Evolutionary conservation across 2,888 invertebrate genomes (phyloP).

Genomic region (Andrena chrysosceles): DNA sequence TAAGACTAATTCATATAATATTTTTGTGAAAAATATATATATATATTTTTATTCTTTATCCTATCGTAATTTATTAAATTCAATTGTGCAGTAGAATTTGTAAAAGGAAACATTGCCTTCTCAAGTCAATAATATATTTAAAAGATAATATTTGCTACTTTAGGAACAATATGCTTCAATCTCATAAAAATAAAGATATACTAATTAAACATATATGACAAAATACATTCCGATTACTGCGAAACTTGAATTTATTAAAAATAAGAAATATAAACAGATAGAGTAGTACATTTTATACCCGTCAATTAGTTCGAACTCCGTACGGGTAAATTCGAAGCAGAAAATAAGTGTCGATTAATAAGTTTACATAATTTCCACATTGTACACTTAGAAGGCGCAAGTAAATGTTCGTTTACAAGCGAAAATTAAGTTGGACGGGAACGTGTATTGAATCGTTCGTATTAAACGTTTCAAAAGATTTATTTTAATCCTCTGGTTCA

Average conservation of each 20-base stretch:
- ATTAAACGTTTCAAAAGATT: constrained; percentile 14
- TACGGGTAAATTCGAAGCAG: not conserved
- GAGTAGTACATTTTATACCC: constrained; percentile 5
- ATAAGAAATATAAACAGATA: not conserved
- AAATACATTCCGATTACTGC: not conserved
- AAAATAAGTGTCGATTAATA: not conserved
- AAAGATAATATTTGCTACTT: not conserved
- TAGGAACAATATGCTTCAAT: not conserved
- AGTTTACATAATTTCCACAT: not conserved
- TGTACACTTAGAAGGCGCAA: not conserved
- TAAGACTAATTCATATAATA: not conserved
- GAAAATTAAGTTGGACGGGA: constrained; percentile 22
- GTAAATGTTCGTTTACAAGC: constrained; percentile 1
- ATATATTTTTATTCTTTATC: too few species aligned
- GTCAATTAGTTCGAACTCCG: not conserved
- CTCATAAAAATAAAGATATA: not conserved
- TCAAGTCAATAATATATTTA: not conserved
- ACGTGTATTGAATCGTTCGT: constrained; percentile 13
- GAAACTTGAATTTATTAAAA: constrained; percentile 7
- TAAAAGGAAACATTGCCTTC: not conserved
- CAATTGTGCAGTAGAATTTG: not conserved
- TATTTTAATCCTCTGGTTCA: constrained; percentile 30
- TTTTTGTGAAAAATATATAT: too few species aligned
- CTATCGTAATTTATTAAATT: not conserved
- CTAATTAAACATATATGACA: not conserved